Conservation (phyloP, 2,888 invertebrate genomes). For the Scaptodrosophila latifasciaeformis region DNA sequence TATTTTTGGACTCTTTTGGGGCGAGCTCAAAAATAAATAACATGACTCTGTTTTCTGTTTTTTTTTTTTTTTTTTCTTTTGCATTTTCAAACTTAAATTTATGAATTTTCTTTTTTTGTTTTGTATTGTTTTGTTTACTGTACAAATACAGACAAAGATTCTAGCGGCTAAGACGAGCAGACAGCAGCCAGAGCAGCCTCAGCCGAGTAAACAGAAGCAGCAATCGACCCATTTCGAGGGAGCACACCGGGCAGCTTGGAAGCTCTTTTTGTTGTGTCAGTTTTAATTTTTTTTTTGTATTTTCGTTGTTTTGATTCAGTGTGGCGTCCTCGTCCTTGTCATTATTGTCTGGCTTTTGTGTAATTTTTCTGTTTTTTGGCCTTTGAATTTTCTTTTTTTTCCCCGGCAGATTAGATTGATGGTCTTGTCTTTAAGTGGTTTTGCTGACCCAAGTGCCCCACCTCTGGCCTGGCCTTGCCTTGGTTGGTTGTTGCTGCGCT, state of each 20-base stretch:
- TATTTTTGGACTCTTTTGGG: constrained; percentile 28
- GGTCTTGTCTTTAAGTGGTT: constrained; percentile 15
- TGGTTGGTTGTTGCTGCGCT: constrained; percentile 20
- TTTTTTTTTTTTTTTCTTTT: constrained; percentile 25
- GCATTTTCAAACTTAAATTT: constrained; percentile 55
- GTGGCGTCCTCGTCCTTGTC: constrained; percentile 4
- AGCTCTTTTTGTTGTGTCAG: constrained; percentile 12
- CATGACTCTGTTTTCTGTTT: constrained; percentile 35
- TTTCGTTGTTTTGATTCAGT: constrained; percentile 1
- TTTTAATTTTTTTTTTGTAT: constrained; percentile 26
- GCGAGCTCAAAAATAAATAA: constrained; percentile 45
- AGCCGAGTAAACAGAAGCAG: constrained; percentile 18
- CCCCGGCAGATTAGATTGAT: constrained; percentile 3
- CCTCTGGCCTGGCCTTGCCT: constrained; percentile 1
- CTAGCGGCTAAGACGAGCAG: constrained; percentile 41
- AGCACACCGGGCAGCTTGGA: not conserved
- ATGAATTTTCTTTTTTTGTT: constrained; percentile 56
- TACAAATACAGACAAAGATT: constrained; percentile 62
- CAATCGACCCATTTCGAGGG: not conserved
- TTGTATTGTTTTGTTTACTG: too few relatives aligned
- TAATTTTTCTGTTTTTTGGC: constrained; percentile 4
- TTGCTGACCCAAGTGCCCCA: too few relatives aligned
- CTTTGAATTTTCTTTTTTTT: constrained; percentile 8
- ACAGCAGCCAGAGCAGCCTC: constrained; percentile 15
- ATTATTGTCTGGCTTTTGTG: constrained; percentile 2